Conservation (phyloP, 2,888 invertebrate species). For the Parelbella ahira region DNA sequence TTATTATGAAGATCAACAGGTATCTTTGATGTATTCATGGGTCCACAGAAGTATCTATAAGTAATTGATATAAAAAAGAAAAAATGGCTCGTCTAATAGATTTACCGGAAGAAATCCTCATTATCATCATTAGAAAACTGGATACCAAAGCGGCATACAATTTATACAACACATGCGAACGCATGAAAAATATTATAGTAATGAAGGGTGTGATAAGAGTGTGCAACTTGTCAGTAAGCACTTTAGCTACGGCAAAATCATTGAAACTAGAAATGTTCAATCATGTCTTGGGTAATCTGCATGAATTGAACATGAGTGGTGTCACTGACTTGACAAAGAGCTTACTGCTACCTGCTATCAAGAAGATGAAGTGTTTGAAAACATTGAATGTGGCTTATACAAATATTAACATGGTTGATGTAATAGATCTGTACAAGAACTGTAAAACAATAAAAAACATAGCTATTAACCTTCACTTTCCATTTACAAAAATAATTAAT, state of each 20-base stretch:
- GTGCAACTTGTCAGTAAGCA: slow-evolving; percentile 47
- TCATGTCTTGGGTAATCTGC: slow-evolving; percentile 44
- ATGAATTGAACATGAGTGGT: slow-evolving; percentile 50
- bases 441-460: slow-evolving; percentile 57
- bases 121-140: slow-evolving; percentile 50
- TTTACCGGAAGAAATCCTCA: slow-evolving; percentile 61
- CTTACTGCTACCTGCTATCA: slow-evolving; percentile 42
- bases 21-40: too few species aligned
- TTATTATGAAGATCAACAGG: too few species aligned
- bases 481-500: slow-evolving; percentile 19
- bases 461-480: slow-evolving; percentile 49
- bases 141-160: slow-evolving; percentile 44
- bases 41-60: too few species aligned
- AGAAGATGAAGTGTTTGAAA: slow-evolving; percentile 46
- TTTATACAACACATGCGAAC: slow-evolving; percentile 46
- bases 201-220: slow-evolving; percentile 42
- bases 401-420: slow-evolving; percentile 49
- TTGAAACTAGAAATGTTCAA: slow-evolving; percentile 49
- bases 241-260: slow-evolving; percentile 45
- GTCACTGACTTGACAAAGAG: slow-evolving; percentile 49
- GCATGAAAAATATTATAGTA: slow-evolving; percentile 41
- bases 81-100: too few species aligned
- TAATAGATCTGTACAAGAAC: slow-evolving; percentile 44
- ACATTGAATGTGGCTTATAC: slow-evolving; percentile 59
- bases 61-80: too few species aligned